These are phyloP conservation scores for Sapajus apella DNA, from an alignment of 2,113 vertebrate species.

Conservation along the genomic window DNA sequence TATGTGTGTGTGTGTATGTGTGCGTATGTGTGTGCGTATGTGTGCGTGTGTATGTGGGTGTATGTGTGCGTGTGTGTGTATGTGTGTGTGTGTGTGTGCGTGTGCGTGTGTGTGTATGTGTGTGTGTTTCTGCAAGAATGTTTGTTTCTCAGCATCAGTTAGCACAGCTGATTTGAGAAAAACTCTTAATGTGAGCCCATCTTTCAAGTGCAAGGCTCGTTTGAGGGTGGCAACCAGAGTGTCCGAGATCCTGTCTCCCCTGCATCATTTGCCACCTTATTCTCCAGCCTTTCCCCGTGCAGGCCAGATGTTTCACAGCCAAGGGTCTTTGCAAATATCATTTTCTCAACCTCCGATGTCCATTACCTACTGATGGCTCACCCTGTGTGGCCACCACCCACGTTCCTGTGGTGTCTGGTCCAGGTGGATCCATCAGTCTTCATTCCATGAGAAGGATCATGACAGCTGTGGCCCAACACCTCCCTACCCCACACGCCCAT, in stretches of 20 bases:
- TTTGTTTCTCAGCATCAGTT: neutral
- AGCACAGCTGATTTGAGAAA: neutral
- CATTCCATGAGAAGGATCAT: neutral
- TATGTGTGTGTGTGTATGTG: no score
- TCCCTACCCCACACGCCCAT: neutral
- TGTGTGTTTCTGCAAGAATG: neutral
- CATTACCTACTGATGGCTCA: neutral
- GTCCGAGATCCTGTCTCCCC: neutral
- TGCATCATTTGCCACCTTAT: no score
- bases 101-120: no score
- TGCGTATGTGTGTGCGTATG: no score
- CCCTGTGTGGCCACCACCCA: neutral
- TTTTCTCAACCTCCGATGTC: neutral
- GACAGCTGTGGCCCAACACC: neutral
- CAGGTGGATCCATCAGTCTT: neutral
- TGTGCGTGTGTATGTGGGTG: fast-evolving
- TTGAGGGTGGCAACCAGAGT: neutral
- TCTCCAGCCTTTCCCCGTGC: neutral
- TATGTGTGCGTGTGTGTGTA: fast-evolving
- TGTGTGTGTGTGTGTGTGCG: fast-evolving
- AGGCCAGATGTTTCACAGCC: neutral
- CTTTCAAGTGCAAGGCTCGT: neutral
- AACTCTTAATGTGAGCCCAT: neutral
- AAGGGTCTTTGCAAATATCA: neutral
- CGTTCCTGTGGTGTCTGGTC: neutral